Conservation (phyloP, 1,140 invertebrate genomes). For the Orussus abietinus region DNA sequence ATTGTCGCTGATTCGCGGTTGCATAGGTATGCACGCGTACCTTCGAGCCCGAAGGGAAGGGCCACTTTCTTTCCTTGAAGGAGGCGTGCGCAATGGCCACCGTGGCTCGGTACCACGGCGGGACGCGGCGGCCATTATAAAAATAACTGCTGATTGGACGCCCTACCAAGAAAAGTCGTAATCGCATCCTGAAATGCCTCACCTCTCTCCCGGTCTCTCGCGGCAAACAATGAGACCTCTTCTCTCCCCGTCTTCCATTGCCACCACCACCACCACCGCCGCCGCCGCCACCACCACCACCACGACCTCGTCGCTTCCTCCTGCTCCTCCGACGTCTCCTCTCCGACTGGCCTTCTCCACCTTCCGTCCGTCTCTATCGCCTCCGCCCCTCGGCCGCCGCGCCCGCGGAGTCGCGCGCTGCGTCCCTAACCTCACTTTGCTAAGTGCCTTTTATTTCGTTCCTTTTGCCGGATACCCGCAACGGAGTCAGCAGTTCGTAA, state of each 20-base stretch:
- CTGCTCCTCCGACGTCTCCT: neutral
- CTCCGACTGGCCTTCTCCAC: neutral
- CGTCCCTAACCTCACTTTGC: neutral
- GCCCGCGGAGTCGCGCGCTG: slow-evolving; percentile 1
- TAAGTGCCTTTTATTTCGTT: slow-evolving; percentile 14
- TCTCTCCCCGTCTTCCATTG: slow-evolving; percentile 13
- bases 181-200: slow-evolving; percentile 50
- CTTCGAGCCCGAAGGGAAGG: too few species aligned
- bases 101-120: slow-evolving; percentile 22
- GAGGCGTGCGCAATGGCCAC: slow-evolving; percentile 31
- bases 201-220: slow-evolving; percentile 11
- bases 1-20: too few species aligned
- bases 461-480: slow-evolving; percentile 13
- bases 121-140: slow-evolving; percentile 47
- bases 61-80: slow-evolving; percentile 32
- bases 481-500: slow-evolving; percentile 22
- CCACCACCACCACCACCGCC: slow-evolving; percentile 9
- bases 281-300: slow-evolving; percentile 8
- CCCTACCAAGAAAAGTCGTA: slow-evolving; percentile 56
- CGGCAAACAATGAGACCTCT: slow-evolving; percentile 21
- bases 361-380: slow-evolving; percentile 2
- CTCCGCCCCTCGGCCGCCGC: neutral
- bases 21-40: too few species aligned
- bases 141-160: slow-evolving; percentile 56
- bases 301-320: neutral